Base-by-base conservation (phyloP, 2,797 vertebrate genomes). In the Spinus pinus region DNA sequence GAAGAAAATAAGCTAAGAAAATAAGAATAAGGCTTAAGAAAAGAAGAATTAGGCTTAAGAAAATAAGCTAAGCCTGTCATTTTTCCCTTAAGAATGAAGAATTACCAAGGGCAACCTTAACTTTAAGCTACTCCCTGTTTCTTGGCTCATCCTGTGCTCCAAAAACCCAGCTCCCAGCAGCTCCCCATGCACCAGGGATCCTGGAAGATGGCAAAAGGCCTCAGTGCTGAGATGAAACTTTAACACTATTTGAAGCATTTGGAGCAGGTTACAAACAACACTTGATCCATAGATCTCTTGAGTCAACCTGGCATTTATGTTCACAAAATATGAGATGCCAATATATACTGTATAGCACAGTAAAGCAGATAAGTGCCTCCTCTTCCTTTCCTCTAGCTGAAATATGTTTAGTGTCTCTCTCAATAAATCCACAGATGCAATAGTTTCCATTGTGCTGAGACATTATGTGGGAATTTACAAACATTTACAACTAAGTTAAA, bases 321-420 rank as follows among this genome's bases (percentile, higher is more conserved):
- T 95, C 82, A 42, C 54, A 94, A 97, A 97, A 95, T 87, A 95
- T 92, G 93, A 77, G 64, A 84, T 96, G 93, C 78, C 4, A 4
- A 90, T 93, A 95, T 49, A 80, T 69, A 84, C 67, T 57, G 82
- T 61, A 79, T 64, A 77, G 86, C 81, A 78, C 79, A 92, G 88
- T 92, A 94, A 95, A 94, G 41, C 62, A 95, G 82, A 60, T 82
- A 96, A 96, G 88, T 89, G 53, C 41, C 85, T 94, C 58, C 20
- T 92, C 78, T 95, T 94, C 89, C 95, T 93, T 95, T 94, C 77
- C 65, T 88, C 53, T 27, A 12, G 47, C 75, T 94, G 83, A 97
- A 97, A 95, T 96, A 95, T 47, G 74, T 87, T 96, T 88, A 49
- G 25, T 88, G 57, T 90, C 94, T 93, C 88, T 90, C 86, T 89